Evolutionary conservation across 2,888 invertebrate species (phyloP), one percentile per base, ranked within the genome.

Genomic region (Theretra japonica): DNA sequence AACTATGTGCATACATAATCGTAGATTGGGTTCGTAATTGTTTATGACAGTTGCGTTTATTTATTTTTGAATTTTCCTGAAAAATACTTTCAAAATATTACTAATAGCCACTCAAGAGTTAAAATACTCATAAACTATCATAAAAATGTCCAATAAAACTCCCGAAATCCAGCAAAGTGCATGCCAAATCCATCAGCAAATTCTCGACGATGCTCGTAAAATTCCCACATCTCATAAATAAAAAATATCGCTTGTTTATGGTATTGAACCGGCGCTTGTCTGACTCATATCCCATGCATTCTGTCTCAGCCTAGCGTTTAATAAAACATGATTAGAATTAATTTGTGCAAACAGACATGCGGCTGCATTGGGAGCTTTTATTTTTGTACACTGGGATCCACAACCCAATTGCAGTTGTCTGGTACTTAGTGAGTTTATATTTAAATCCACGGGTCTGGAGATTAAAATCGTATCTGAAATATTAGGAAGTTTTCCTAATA

Each of bases 281-380:
- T 48, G 65, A 65, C 23, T 65, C 65, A 65, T 17, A 23, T 65
- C 48, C 48, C 65, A 65, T 65, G 48, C 48, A 65, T 65, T 48
- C 23, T 21, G 65, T 41, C 48, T 23, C 65, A 41, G 48, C 23
- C 23, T 23, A 23, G 23, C 23, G 21, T 48, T 48, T 65, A 65
- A 65, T 65, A 65, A 65, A 65, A 65, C 65, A 48, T 48, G 48
- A 65, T 65, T 65, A 48, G 65, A 65, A 65, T 65, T 48, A 65
- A 65, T 65, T 65, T 65, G 48, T 65, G 48, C 48, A 41, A 60
- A 65, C 41, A 41, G 65, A 48, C 17, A 53, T 53, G 6, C 48
- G 28, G 19, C 25, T 62, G 65, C 65, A 65, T 65, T 33, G 41
- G 48, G 23, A 23, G 41, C 65, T 65, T 65, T 48, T 65, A 23